Conservation (phyloP, 2,797 vertebrate species). For the Hafferia zeledoni region DNA sequence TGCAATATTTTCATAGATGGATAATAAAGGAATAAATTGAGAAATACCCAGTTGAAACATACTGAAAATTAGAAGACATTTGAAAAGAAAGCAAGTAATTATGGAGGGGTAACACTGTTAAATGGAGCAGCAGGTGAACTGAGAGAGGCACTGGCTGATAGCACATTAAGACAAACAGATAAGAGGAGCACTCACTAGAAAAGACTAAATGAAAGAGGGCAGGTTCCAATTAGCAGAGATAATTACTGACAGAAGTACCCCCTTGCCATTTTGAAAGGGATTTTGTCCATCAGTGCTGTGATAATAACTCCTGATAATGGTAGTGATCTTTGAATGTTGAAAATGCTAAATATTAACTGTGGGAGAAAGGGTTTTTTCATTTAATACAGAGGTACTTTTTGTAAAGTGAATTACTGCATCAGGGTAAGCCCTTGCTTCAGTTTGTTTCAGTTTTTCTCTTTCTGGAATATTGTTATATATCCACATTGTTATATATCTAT, state of each 20-base stretch:
- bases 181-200: background rate
- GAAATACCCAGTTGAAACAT: background rate
- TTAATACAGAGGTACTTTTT: background rate
- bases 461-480: no score
- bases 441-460: background rate
- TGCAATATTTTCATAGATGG: background rate
- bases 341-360: background rate
- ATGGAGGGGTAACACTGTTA: background rate
- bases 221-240: background rate
- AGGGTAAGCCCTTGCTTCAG: background rate
- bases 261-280: background rate
- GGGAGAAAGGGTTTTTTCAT: background rate
- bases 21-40: background rate
- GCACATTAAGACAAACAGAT: background rate
- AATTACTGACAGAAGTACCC: background rate
- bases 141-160: background rate
- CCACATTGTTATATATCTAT: no score
- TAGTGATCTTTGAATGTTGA: background rate
- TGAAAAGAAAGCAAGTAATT: background rate
- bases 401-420: background rate
- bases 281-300: constrained; percentile 37
- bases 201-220: constrained; percentile 5
- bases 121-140: background rate
- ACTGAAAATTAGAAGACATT: background rate
- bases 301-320: constrained; percentile 28